Base-by-base conservation (phyloP, 2,113 vertebrate species). In the Pyxicephalus adspersus region DNA sequence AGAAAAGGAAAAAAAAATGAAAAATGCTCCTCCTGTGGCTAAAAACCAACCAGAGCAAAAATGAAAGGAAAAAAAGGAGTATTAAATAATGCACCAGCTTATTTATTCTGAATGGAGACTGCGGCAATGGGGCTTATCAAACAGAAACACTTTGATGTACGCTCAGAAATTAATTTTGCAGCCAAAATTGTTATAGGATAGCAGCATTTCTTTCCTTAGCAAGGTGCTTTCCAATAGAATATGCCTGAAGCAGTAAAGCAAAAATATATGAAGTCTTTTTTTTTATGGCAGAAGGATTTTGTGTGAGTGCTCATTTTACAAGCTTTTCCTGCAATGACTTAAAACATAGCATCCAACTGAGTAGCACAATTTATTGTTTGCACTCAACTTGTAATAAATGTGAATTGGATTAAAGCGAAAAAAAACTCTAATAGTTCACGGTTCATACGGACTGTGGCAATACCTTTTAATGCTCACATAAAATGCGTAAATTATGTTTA, bases 351-450 rank as follows among this genome's bases (percentile, higher is more conserved):
- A 75, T 66, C 60, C 54, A 61, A 58, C 31, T 26, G 80, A 82
- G 61, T 45, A 84, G 80, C 22, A 7, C 84, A 89, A 90, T 90
- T 91, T 89, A 90, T 79, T 77, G 87, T 64, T 85, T 66, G 72
- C n/a, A 85, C 84, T 89, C 87, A 86, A 84, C 83, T 83, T 64
- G 84, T 63, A 90, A 87, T 88, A 87, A 89, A 90, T 0, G 51
- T 0, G 18, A 71, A 87, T 84, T 85, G 76, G 78, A 90, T 90
- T 90, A 28, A 64, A 90, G 88, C 89, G 84, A 38, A 81, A 89
- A 89, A 89, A 87, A 77, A 67, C 22, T 29, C 89, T 88, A 91
- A 90, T 88, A 86, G 86, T 71, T 87, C 86, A 81, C 88, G 89
- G 88, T 89, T 92, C 88, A 89, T 87, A 85, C 88, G 84, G 84